Base-by-base conservation (phyloP, 2,797 vertebrate genomes). In the Avahi laniger region DNA sequence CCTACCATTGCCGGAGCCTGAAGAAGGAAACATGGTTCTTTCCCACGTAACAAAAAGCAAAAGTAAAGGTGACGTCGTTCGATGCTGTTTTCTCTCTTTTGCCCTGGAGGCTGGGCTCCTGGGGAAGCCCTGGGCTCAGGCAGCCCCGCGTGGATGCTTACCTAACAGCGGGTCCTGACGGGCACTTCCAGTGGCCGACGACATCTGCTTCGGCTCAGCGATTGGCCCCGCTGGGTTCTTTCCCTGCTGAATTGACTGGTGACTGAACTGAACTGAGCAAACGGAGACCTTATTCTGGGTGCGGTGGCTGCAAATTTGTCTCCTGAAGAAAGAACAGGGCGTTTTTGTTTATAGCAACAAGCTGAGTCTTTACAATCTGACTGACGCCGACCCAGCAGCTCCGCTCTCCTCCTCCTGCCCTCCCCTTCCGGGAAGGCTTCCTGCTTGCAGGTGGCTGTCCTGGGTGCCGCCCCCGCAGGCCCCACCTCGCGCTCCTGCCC, bases 151-250 rank as follows among this genome's bases (percentile, higher is more conserved):
- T 41, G 7, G 5, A 48, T 28, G 30, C 22, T 11, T 75, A 17
- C 17, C 46, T 28, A 35, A 18, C 5, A 9, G 35, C 5, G 4
- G 13, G 18, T 10, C 24, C 3, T 0, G 1, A 0, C 0, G 2
- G 4, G 30, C 10, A 6, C 50, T 30, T 75, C 83, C 22, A 4
- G 0, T 6, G 43, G 35, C 84, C 30, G 46, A 26, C 1, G 3
- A 13, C 0, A 11, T 52, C n/a, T 22, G 43, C 63, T 22, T 59
- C 26, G 0, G 10, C 63, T 54, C n/a, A 65, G 41, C 13, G 2
- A 61, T 7, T 10, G 35, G 57, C 24, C 50, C 0, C 0, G 22
- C 33, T 43, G 28, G 43, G 17, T 2, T 24, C 41, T 41, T 70
- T 75, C 92, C 26, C 73, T 73, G 14, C 81, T 33, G 43, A 52